phyloP scores from a whole-genome alignment of 2,113 vertebrate genomes.

The Anguilla japonica region DNA sequence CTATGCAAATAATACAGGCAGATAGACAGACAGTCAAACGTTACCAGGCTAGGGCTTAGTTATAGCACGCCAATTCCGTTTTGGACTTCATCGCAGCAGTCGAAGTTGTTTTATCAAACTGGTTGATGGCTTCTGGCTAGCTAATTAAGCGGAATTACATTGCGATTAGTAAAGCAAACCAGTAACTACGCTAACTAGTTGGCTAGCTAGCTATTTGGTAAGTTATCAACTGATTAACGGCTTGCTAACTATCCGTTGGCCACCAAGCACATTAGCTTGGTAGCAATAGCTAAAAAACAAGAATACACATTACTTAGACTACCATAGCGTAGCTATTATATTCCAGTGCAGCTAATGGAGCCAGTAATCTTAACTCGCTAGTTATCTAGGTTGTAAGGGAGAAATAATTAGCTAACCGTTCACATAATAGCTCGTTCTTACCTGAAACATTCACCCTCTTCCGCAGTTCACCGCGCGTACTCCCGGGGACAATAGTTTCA shows the following conservation, averaged over 20 bases:
- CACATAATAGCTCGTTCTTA: background rate
- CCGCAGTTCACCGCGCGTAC: background rate
- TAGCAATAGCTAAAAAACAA: background rate
- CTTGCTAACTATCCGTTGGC: background rate
- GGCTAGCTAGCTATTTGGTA: background rate
- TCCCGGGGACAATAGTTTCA: background rate
- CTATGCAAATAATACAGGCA: too few relatives aligned
- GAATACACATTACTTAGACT: too few relatives aligned
- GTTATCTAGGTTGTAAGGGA: background rate
- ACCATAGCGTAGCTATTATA: too few relatives aligned
- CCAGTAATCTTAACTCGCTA: background rate
- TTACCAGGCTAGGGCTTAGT: too few relatives aligned
- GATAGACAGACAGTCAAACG: too few relatives aligned
- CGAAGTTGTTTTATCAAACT: background rate
- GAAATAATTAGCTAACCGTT: background rate
- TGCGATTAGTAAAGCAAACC: background rate
- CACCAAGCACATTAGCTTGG: background rate
- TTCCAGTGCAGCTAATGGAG: too few relatives aligned
- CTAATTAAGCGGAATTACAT: background rate
- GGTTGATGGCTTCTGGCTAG: background rate
- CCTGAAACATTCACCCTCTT: conserved; percentile 23
- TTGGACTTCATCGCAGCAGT: background rate
- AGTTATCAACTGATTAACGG: too few relatives aligned
- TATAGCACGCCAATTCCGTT: background rate
- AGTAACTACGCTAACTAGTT: background rate